phyloP scores from a whole-genome alignment of 1,140 invertebrate genomes.

The Drosophila serrata region DNA sequence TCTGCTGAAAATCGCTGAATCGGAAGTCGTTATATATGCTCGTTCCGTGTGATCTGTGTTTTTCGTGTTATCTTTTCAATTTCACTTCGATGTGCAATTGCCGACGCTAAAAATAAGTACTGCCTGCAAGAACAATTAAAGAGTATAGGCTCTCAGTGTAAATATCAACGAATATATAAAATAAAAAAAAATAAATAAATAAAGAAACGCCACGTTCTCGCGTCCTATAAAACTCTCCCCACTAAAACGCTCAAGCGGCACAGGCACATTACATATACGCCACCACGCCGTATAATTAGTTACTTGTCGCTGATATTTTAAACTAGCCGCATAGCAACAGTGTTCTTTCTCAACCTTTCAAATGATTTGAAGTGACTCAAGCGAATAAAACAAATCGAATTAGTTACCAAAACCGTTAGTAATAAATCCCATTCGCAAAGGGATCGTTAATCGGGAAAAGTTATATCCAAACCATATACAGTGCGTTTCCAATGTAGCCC shows the following conservation, averaged over 20 bases:
- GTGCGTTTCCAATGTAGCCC: slow-evolving; percentile 80
- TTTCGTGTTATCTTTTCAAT: slow-evolving; percentile 56
- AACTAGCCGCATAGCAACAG: slow-evolving; percentile 44
- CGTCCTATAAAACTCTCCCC: slow-evolving; percentile 43
- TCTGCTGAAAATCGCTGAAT: slow-evolving; percentile 28
- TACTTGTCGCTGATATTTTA: slow-evolving; percentile 48
- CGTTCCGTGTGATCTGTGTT: slow-evolving; percentile 29
- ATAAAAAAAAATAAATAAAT: neutral
- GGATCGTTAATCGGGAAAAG: slow-evolving; percentile 23
- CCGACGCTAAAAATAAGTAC: slow-evolving; percentile 67
- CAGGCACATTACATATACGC: slow-evolving; percentile 56
- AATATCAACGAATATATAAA: slow-evolving; percentile 16
- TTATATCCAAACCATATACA: slow-evolving; percentile 24
- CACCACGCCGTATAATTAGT: slow-evolving; percentile 44
- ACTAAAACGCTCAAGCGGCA: slow-evolving; percentile 32
- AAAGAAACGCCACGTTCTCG: slow-evolving; percentile 71
- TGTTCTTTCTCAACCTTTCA: neutral
- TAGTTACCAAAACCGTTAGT: neutral
- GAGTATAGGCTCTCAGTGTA: slow-evolving; percentile 34
- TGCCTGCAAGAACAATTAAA: slow-evolving; percentile 23
- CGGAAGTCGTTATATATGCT: slow-evolving; percentile 34
- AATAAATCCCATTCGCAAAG: slow-evolving; percentile 14
- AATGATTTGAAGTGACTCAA: slow-evolving; percentile 34
- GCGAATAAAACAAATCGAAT: neutral
- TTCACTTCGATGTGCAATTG: slow-evolving; percentile 72